Evolutionary conservation across 2,113 vertebrate species (phyloP).

Genomic region (Cricetomys ansorgei): DNA sequence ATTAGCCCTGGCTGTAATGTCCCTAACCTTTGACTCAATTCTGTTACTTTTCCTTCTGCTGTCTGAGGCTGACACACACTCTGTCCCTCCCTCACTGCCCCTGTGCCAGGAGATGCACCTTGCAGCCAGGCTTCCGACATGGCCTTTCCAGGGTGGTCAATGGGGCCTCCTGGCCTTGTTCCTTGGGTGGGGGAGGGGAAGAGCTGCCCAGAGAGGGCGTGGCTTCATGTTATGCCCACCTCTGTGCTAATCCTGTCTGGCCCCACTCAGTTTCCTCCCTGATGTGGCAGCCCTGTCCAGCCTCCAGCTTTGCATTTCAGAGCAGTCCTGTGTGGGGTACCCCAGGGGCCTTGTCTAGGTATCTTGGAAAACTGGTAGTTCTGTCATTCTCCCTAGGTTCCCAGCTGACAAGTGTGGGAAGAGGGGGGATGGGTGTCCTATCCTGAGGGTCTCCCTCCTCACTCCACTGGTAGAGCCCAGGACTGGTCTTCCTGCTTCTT

Average conservation of each 20-base stretch:
- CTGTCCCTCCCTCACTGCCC: background rate
- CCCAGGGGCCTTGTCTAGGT: background rate
- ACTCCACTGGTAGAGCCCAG: background rate
- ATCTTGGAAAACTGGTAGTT: background rate
- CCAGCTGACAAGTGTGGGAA: background rate
- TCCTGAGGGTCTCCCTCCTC: background rate
- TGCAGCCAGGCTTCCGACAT: background rate
- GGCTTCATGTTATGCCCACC: background rate
- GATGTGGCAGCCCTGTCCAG: conserved; percentile 46
- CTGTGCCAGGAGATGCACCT: background rate
- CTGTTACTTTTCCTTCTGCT: background rate
- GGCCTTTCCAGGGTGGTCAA: background rate
- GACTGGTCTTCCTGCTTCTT: background rate
- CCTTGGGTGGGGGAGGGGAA: background rate
- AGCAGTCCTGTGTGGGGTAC: background rate
- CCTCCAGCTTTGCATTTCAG: background rate
- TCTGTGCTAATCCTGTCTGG: background rate
- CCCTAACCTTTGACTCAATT: background rate
- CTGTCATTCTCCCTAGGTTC: background rate
- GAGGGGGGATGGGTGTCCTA: background rate
- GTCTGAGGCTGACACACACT: background rate
- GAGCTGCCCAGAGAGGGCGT: conserved; percentile 4
- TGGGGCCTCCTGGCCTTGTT: background rate
- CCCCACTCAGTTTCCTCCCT: conserved; percentile 52
- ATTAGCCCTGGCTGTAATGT: background rate